Evolutionary conservation across 2,113 vertebrate genomes (phyloP).

Genomic region (Paradisaea rubra): DNA sequence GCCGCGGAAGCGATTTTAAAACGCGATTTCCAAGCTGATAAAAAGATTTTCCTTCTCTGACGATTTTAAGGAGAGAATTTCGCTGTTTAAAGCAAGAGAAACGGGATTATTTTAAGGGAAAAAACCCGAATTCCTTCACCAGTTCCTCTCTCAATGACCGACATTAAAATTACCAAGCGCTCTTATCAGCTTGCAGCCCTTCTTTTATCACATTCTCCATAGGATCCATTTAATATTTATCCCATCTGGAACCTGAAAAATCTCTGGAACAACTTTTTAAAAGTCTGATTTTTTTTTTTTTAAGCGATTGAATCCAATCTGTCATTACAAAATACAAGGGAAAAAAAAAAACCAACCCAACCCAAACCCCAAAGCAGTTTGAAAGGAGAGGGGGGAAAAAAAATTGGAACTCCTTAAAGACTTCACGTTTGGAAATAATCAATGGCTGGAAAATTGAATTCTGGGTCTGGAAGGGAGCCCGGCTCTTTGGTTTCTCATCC

Average conservation of each 20-base stretch:
- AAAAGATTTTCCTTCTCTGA: neutral
- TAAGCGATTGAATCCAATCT: neutral
- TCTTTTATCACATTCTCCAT: neutral
- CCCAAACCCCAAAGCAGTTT: neutral
- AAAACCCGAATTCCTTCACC: neutral
- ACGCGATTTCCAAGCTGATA: neutral
- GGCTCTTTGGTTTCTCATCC: neutral
- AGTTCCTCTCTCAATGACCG: neutral
- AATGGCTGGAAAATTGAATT: conserved; percentile 16
- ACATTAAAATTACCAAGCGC: neutral
- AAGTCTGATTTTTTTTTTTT: neutral
- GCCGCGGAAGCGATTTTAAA: neutral
- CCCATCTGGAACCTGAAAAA: neutral
- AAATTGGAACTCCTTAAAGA: neutral
- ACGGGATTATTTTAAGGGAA: neutral
- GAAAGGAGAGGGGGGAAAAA: accelerated
- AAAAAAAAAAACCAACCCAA: neutral
- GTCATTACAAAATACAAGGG: neutral
- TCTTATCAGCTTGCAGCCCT: neutral
- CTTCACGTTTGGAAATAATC: conserved; percentile 50
- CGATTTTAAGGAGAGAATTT: neutral
- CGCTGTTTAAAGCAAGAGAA: neutral
- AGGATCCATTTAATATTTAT: neutral
- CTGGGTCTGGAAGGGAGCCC: conserved; percentile 14
- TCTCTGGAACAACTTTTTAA: neutral